Percentiles rank a stretch among this genome's conserved stretches.
Conservation (phyloP, 2,113 vertebrate species). For the Natator depressus region DNA sequence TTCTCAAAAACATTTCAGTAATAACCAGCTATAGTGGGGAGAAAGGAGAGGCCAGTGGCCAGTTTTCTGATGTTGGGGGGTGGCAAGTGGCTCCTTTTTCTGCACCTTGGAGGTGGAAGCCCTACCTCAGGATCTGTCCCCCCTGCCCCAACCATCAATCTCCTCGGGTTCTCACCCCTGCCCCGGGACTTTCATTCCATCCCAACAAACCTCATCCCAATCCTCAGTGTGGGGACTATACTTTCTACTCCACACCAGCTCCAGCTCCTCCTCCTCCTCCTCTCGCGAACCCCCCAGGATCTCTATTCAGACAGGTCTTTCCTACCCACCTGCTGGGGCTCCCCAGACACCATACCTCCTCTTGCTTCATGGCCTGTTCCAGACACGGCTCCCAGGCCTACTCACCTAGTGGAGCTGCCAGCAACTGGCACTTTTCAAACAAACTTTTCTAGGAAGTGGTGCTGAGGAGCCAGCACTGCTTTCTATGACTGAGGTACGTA, state of each 20-base stretch:
- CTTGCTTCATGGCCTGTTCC: neutral
- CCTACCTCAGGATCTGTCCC: neutral
- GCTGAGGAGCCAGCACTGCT: neutral
- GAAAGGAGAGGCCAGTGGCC: too few relatives aligned
- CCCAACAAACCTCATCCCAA: neutral
- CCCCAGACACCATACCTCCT: neutral
- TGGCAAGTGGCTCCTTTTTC: too few relatives aligned
- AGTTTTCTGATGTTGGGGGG: neutral
- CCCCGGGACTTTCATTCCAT: neutral
- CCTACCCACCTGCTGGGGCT: neutral
- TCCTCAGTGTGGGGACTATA: neutral
- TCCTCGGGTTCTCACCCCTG: neutral
- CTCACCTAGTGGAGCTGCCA: neutral
- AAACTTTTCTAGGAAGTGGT: neutral
- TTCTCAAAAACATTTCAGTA: too few relatives aligned
- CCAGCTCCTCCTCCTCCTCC: neutral
- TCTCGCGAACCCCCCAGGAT: neutral
- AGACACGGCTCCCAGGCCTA: neutral
- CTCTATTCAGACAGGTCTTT: neutral
- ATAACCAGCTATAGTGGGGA: neutral
- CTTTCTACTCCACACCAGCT: neutral
- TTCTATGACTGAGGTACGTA: neutral
- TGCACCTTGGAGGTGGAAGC: neutral
- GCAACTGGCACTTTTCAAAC: neutral
- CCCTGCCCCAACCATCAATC: neutral